Evolutionary conservation across 2,888 invertebrate genomes (phyloP), one percentile per base, ranked within the genome.

Genomic region (Sinotaia quadrata): DNA sequence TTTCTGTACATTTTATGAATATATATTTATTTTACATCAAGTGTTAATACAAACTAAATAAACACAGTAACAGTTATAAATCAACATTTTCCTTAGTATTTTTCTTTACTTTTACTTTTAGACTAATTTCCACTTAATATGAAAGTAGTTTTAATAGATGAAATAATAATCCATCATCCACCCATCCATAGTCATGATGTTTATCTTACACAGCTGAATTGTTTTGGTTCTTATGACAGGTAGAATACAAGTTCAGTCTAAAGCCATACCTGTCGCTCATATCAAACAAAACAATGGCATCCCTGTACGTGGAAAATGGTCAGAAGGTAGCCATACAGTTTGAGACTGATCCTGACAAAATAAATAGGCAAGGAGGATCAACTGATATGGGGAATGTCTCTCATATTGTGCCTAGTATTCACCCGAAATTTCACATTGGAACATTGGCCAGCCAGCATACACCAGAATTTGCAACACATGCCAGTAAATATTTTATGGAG

Each of bases 351-450:
- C 60, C 59, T 10, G 74, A 73, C 27, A 75, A 71, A 15, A 69
- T 68, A 8, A 59, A 68, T n/a, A 80, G 76, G 60, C 80, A 75
- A 67, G 82, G 79, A 10, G 86, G 86, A 2, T 87, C 87, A 5
- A 83, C 86, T 4, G 87, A 87, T 57, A 85, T 86, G 84, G 87
- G 87, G 2, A 86, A 87, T 70, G 84, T 87, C 5, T 85, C 85
- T 3, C 81, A 84, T 49, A 79, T 82, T 10, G 77, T 87, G 21
- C 87, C 87, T 4, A 83, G 83, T 62, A 82, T 87, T 15, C 86
- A 87, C 66, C 85, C 85, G 0, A 81, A 79, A 62, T 84, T 78
- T 59, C 71, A 73, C 67, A 78, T 85, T 21, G 85, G 84, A 34
- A 82, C 84, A 3, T 69, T 56, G 15, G 82, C 77, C 5, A 73